These are phyloP conservation scores for Regulus satrapa DNA, from an alignment of 2,113 vertebrate species.

Conservation along the genomic window DNA sequence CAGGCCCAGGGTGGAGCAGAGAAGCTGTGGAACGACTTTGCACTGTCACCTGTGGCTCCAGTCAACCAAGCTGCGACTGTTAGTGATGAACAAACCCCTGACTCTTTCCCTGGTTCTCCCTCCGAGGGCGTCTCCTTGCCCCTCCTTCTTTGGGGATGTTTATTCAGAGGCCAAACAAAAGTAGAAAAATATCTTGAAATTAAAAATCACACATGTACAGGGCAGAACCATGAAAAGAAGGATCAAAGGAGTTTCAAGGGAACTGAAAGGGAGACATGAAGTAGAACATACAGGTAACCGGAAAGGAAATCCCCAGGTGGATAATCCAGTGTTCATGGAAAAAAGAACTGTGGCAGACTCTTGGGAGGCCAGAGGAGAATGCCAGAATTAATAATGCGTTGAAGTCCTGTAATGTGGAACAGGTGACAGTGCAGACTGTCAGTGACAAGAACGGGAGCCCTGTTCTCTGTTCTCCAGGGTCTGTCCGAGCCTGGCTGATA, in stretches of 20 bases:
- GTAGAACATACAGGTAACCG: background rate
- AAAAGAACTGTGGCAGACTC: background rate
- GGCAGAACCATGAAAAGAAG: background rate
- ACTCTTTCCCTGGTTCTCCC: background rate
- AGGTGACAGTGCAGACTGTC: background rate
- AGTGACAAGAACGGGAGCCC: fast-evolving
- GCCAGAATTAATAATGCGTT: fast-evolving
- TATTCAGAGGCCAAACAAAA: background rate
- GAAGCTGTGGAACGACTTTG: background rate
- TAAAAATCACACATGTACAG: fast-evolving
- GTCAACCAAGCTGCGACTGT: background rate
- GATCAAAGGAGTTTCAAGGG: background rate
- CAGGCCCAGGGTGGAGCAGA: background rate
- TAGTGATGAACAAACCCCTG: background rate
- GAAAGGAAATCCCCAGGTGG: background rate
- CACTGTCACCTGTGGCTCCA: background rate
- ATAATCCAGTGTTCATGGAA: background rate
- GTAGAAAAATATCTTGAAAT: background rate
- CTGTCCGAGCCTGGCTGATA: background rate
- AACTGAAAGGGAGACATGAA: background rate
- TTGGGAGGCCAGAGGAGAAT: background rate
- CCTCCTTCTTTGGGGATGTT: background rate
- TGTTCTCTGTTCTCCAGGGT: too few relatives aligned
- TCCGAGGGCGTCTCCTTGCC: background rate
- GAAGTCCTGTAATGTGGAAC: background rate